A percentile compares a stretch with the other conserved stretches of the same genome.
Conservation (phyloP, 2,888 invertebrate species). For the Drosophila prolongata region DNA sequence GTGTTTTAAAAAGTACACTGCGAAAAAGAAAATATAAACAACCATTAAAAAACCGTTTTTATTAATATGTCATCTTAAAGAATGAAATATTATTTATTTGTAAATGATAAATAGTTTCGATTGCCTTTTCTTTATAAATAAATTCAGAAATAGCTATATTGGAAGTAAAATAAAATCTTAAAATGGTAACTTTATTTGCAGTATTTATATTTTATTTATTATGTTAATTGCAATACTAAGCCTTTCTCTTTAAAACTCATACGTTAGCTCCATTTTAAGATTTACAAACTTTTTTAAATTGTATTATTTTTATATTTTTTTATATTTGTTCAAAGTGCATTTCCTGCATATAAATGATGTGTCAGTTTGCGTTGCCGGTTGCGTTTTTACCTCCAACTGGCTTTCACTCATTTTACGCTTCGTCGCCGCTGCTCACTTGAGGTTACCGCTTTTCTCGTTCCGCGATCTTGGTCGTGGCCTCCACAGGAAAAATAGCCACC, state of each 20-base stretch:
- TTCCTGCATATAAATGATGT: slow-evolving; percentile 73
- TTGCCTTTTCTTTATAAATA: too few relatives aligned
- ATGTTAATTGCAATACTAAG: too few relatives aligned
- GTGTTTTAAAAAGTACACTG: slow-evolving; percentile 5
- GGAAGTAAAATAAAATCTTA: too few relatives aligned
- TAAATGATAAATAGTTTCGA: too few relatives aligned
- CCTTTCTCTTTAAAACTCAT: too few relatives aligned
- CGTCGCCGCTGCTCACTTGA: slow-evolving; percentile 62
- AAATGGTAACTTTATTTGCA: too few relatives aligned
- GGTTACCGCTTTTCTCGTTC: slow-evolving; percentile 56
- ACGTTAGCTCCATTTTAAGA: too few relatives aligned
- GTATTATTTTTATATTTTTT: not conserved
- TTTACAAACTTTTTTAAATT: not conserved
- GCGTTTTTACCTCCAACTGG: slow-evolving; percentile 72
- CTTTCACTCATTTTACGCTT: slow-evolving; percentile 74
- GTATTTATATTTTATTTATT: too few relatives aligned
- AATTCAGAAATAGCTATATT: too few relatives aligned
- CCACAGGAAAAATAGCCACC: slow-evolving; percentile 22
- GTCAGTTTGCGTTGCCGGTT: slow-evolving; percentile 77
- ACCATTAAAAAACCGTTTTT: too few relatives aligned
- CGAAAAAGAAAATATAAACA: not conserved
- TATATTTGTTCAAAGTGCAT: not conserved
- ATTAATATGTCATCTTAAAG: too few relatives aligned
- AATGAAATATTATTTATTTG: too few relatives aligned
- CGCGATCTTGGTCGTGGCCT: slow-evolving; percentile 51